These are phyloP conservation scores for Blennius ocellaris DNA, from an alignment of 2,113 vertebrate genomes.

Conservation along the genomic window DNA sequence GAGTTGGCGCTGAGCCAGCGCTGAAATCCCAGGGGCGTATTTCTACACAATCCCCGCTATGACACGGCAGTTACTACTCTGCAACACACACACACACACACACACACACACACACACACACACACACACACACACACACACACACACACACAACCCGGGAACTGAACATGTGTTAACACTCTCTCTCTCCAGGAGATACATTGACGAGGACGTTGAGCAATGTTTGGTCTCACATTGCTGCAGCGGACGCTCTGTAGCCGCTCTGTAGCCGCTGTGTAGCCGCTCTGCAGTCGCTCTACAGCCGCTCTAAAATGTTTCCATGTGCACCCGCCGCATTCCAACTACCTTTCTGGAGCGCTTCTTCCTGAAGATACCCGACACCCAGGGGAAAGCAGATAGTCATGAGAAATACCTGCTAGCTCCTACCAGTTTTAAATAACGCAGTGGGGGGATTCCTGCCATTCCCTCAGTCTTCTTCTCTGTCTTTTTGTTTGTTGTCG, in stretches of 20 bases:
- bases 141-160: constrained; percentile 46
- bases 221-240: constrained; percentile 73
- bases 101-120: constrained; percentile 20
- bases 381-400: constrained; percentile 76
- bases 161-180: constrained; percentile 78
- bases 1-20: constrained; percentile 70
- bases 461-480: constrained; percentile 55
- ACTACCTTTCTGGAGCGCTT: constrained; percentile 66
- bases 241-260: constrained; percentile 43
- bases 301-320: constrained; percentile 74
- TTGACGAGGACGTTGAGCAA: constrained; percentile 75
- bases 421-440: constrained; percentile 70
- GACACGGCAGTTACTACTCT: constrained; percentile 64
- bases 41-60: constrained; percentile 64
- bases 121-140: constrained; percentile 31
- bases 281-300: constrained; percentile 52
- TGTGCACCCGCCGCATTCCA: constrained; percentile 70
- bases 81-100: constrained; percentile 29
- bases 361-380: constrained; percentile 69
- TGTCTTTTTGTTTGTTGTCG: constrained; percentile 16
- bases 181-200: constrained; percentile 74
- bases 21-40: constrained; percentile 67
- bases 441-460: constrained; percentile 61
- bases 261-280: constrained; percentile 46
- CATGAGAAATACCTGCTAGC: constrained; percentile 80